Percentiles rank a stretch among this genome's conserved stretches.
These are phyloP conservation scores for Gymnorhina tibicen DNA, from an alignment of 2,113 vertebrate genomes.

Conservation along the genomic window DNA sequence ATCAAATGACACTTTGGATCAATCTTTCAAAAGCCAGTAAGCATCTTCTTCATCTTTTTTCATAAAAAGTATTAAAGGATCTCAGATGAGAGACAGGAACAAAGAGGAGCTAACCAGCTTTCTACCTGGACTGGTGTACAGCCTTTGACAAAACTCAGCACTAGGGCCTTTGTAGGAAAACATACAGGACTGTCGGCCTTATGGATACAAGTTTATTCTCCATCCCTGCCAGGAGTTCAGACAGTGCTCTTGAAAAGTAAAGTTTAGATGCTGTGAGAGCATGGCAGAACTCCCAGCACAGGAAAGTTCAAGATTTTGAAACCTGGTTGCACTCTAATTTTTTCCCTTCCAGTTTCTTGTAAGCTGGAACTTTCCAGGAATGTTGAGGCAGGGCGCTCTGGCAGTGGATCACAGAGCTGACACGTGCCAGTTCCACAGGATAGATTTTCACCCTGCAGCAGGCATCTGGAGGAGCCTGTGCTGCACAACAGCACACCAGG, in stretches of 20 bases:
- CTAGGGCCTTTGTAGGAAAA: background rate
- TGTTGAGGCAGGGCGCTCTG: background rate
- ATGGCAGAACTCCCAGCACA: background rate
- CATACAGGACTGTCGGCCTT: background rate
- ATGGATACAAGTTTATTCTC: background rate
- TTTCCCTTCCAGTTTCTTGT: background rate
- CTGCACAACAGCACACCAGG: background rate
- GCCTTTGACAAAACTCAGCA: background rate
- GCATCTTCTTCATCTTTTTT: background rate
- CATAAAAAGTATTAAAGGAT: background rate
- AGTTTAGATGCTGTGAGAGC: background rate
- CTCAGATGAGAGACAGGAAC: background rate
- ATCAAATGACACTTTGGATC: background rate
- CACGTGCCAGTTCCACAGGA: background rate
- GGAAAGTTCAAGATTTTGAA: background rate
- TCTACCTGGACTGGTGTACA: background rate
- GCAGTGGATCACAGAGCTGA: background rate
- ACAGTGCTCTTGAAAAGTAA: background rate
- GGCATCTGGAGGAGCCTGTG: background rate
- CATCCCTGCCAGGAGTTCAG: background rate
- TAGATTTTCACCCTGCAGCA: background rate
- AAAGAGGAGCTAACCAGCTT: background rate
- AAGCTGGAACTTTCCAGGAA: conserved; percentile 22
- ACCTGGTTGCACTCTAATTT: background rate
- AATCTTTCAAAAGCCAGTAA: background rate